phyloP scores from a whole-genome alignment of 2,113 vertebrate species.

The Desmodus rotundus region DNA sequence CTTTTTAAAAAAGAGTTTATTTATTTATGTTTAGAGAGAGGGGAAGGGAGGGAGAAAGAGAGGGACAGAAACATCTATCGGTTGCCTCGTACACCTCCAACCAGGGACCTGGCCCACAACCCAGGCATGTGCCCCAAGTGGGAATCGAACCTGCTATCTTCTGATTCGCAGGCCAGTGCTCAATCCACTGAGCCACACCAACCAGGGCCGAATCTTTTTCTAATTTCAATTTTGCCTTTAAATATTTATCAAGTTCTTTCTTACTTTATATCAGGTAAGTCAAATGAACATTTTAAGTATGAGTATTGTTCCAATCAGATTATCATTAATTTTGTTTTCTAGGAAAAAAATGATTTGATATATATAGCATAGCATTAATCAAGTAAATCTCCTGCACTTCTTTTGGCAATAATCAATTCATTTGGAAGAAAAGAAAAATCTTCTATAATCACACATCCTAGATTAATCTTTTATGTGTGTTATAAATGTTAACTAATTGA shows the following conservation, averaged over 20 bases:
- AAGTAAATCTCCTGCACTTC: not conserved
- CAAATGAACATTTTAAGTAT: not conserved
- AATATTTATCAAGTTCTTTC: conserved; percentile 9
- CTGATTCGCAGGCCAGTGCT: too few species aligned
- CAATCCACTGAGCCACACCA: too few species aligned
- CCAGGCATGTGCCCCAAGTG: too few species aligned
- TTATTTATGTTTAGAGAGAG: too few species aligned
- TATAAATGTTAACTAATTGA: not conserved
- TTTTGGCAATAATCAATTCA: conserved; percentile 12
- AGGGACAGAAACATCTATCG: too few species aligned
- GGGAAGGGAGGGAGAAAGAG: too few species aligned
- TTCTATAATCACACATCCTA: not conserved
- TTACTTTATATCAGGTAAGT: not conserved
- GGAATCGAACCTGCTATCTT: too few species aligned
- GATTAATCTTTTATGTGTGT: not conserved
- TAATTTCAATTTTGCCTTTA: conserved; percentile 16
- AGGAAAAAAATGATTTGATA: not conserved
- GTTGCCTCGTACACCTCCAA: too few species aligned
- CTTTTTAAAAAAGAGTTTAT: too few species aligned
- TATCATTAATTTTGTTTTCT: conserved; percentile 14
- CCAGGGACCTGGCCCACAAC: too few species aligned
- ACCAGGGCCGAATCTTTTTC: not conserved
- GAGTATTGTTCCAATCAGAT: not conserved
- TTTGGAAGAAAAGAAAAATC: conserved; percentile 8
- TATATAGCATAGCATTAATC: not conserved